Conservation (phyloP, 2,113 vertebrate genomes). For the Calidris pygmaea region DNA sequence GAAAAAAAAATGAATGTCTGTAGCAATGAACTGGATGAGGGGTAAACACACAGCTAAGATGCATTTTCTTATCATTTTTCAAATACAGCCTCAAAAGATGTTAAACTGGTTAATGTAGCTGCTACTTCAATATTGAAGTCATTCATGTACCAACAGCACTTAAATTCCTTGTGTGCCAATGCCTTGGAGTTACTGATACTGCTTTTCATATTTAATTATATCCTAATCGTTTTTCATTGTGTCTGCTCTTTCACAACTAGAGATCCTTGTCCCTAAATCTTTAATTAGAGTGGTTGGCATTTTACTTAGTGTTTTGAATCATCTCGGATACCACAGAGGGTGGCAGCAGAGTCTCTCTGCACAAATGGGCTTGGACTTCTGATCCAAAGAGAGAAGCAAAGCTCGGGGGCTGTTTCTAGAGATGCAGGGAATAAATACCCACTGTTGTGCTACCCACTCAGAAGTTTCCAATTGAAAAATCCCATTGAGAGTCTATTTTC, state of each 20-base stretch:
- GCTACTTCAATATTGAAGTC: neutral
- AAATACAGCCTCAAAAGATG: neutral
- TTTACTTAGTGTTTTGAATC: neutral
- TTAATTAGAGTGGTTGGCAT: neutral
- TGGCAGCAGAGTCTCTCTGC: slow-evolving; percentile 32
- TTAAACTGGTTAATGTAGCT: neutral
- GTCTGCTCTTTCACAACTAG: neutral
- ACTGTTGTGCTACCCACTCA: neutral
- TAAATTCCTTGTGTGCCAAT: neutral
- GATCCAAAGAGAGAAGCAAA: neutral
- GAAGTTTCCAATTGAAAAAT: neutral
- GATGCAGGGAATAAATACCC: neutral
- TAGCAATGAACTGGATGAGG: neutral
- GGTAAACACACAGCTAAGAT: neutral
- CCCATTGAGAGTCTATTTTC: neutral
- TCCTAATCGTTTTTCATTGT: neutral
- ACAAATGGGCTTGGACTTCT: neutral
- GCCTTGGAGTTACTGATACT: neutral
- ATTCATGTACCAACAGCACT: neutral
- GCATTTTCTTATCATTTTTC: neutral
- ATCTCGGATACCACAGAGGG: neutral
- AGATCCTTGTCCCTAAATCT: neutral
- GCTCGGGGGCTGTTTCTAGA: neutral
- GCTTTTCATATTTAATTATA: neutral
- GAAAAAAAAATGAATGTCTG: no score